phyloP scores from a whole-genome alignment of 2,797 vertebrate genomes.

The Urosaurus nigricauda region DNA sequence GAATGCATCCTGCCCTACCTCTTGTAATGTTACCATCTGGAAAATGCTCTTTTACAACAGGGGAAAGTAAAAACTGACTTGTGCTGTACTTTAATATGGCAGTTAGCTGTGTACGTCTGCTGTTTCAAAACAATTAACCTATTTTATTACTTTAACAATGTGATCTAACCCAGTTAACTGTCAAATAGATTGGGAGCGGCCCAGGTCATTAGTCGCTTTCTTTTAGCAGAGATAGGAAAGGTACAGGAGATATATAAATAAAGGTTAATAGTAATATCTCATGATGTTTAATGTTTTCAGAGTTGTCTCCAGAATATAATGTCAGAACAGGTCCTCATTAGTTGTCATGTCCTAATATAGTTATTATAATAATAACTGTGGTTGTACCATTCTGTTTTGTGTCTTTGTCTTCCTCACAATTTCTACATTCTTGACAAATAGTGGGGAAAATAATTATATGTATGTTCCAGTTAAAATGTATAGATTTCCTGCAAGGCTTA shows the following conservation, averaged over 20 bases:
- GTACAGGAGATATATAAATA: neutral
- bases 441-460: neutral
- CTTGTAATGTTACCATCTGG: neutral
- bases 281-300: neutral
- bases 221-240: neutral
- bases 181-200: neutral
- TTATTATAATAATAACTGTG: neutral
- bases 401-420: constrained; percentile 31
- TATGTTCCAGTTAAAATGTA: neutral
- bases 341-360: neutral
- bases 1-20: neutral
- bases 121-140: neutral
- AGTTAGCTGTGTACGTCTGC: neutral
- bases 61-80: neutral
- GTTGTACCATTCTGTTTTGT: neutral
- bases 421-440: neutral
- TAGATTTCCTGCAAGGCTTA: neutral
- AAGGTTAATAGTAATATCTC: no score
- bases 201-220: neutral
- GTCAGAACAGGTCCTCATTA: neutral
- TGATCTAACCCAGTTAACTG: no score
- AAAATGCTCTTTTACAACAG: neutral
- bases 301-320: neutral
- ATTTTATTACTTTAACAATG: neutral
- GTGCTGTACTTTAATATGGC: neutral